Base-by-base conservation (phyloP, 2,113 vertebrate species). In the Morone chrysops region DNA sequence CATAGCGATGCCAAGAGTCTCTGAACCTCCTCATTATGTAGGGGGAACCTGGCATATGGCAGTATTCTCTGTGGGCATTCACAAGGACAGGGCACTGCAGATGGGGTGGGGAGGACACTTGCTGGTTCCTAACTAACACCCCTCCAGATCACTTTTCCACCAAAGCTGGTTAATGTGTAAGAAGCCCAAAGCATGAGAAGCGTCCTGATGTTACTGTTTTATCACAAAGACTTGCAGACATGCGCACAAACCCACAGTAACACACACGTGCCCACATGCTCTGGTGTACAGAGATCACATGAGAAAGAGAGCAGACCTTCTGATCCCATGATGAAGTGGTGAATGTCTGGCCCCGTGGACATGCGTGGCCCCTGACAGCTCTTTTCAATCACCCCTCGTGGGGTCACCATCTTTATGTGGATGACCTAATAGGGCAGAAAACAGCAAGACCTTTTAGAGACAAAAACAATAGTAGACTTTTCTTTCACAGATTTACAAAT, bases 311-410 rank as follows among this genome's bases (percentile, higher is more conserved):
- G 57, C 90, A 76, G 96, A 99, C 98, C 98, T 97, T 99, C 98
- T 78, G 98, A 99, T 92, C 98, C 98, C 96, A 99, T 93, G 93
- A 99, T 99, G 96, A 99, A 99, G 95, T 99, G 98, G 95, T 99
- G 97, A 84, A 99, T 95, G 88, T 99, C 98, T 1, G 98, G 98
- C 82, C 98, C 98, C 0, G 96, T 97, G 90, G 98, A 99, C 97
- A 97, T 97, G 81, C 98, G 96, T 59, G 98, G 98, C 87, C 96
- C 98, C 94, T 98, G 97, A 93, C 96, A 98, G 93, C 96, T 97
- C 96, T 99, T 99, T 94, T 99, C 97, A 86, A 99, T 96, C 91
- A 99, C 93, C 70, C 98, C 98, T 95, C 91, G 96, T 84, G 98
- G 98, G 82, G 97, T 99, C 92, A 99, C 97, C 97, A 99, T 98